Evolutionary conservation across 1,140 invertebrate genomes (phyloP), one percentile per base, ranked within the genome.

Genomic region (Nautilus pompilius): DNA sequence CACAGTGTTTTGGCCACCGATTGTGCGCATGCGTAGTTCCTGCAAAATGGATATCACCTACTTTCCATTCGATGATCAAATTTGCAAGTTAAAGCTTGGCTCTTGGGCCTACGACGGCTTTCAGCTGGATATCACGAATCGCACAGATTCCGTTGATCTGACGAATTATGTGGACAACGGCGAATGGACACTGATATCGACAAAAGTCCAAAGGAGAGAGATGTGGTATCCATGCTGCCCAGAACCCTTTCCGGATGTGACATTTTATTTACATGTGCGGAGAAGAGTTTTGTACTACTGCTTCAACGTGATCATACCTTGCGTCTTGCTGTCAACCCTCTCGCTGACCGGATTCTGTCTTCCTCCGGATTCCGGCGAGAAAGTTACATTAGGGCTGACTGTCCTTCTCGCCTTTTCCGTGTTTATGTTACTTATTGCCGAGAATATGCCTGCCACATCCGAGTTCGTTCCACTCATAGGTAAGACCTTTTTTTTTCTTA

Each of bases 31-130:
- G 67, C 78, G 84, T 26, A 85, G 83, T 61, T 86, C 85, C 5
- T 87, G 86, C 65, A 97, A 98, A 86, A 99, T 99, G 83, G 96
- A 99, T 86, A 99, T 99, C 84, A 98, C 95, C 65, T 99, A 95
- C 93, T 98, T 99, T 86, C 96, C 96, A 60, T 99, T 98, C 85
- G 96, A 99, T 84, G 96, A 99, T 84, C 96, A 99, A 85, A 90
- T 91, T 74, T 99, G 95, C 85, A 90, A 93, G 80, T 93, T 99
- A 89, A 98, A 83, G 65, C 69, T 83, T 10, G 78, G 79, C 20
- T 81, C 82, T 0, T 83, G 81, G 81, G 88, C 89, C 2, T 88
- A 89, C 69, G 82, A 86, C 67, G 87, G 87, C 2, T 79, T 86
- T 28, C 83, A 88, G 69, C 72, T 81, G 58, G 80, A 80, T 48